Percentiles rank a stretch among this genome's conserved stretches.
These are phyloP conservation scores for Paramacrobiotus metropolitanus DNA, from an alignment of 1,140 invertebrate genomes.

Conservation along the genomic window DNA sequence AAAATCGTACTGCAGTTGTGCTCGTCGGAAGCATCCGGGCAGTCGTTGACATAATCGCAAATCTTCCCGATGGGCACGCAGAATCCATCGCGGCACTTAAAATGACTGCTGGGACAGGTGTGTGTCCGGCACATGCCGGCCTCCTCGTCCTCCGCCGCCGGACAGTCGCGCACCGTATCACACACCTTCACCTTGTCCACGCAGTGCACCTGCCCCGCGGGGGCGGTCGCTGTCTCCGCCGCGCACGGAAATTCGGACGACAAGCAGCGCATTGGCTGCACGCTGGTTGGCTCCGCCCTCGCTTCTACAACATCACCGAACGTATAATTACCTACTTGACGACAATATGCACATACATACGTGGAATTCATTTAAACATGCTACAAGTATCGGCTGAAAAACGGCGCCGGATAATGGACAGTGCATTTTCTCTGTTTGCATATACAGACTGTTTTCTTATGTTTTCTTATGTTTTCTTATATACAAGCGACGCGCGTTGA, in stretches of 20 bases:
- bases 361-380: too few relatives aligned
- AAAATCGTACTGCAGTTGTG: slow-evolving; percentile 20
- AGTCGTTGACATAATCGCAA: slow-evolving; percentile 23
- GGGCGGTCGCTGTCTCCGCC: too few relatives aligned
- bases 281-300: too few relatives aligned
- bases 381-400: too few relatives aligned
- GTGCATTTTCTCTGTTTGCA: too few relatives aligned
- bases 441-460: too few relatives aligned
- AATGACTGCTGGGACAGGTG: slow-evolving; percentile 20
- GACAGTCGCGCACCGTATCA: slow-evolving; percentile 31
- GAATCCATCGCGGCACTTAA: slow-evolving; percentile 23
- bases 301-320: too few relatives aligned
- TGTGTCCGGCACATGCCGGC: slow-evolving; percentile 19
- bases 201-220: slow-evolving; percentile 28
- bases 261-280: slow-evolving; percentile 17
- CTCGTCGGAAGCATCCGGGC: slow-evolving; percentile 24
- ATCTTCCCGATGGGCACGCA: slow-evolving; percentile 20
- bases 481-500: too few relatives aligned
- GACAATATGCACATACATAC: too few relatives aligned
- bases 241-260: slow-evolving; percentile 28
- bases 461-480: too few relatives aligned
- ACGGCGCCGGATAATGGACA: too few relatives aligned
- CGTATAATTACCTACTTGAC: too few relatives aligned
- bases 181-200: slow-evolving; percentile 27
- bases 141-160: slow-evolving; percentile 31